A percentile compares a stretch with the other conserved stretches of the same genome.
Conservation (phyloP, 2,888 invertebrate species). For the Uloborus plumipes region DNA sequence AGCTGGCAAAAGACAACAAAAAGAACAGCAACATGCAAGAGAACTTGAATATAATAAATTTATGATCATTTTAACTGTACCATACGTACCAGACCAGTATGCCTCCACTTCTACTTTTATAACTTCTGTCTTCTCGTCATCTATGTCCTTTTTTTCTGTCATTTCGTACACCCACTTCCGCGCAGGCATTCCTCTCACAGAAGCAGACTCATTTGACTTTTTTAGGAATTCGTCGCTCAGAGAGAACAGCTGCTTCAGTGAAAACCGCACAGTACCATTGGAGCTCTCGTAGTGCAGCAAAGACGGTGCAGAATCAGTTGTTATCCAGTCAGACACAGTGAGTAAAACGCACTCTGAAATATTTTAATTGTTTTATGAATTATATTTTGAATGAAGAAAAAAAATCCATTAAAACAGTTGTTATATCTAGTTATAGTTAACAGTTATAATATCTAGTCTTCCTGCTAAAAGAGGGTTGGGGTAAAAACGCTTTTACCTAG, state of each 20-base stretch:
- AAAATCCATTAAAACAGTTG: background rate
- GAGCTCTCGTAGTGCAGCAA: slow-evolving; percentile 30
- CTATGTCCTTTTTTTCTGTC: background rate
- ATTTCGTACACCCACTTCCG: slow-evolving; percentile 38
- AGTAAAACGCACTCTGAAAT: slow-evolving; percentile 5
- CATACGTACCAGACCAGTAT: slow-evolving; percentile 46
- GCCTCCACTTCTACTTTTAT: slow-evolving; percentile 14
- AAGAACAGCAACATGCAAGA: too few relatives aligned
- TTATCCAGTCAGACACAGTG: slow-evolving; percentile 26
- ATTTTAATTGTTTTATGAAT: background rate
- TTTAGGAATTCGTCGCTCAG: slow-evolving; percentile 4
- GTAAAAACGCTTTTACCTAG: too few relatives aligned
- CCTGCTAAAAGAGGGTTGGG: too few relatives aligned
- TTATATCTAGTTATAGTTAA: too few relatives aligned
- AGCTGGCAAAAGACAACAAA: too few relatives aligned
- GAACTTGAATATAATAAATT: too few relatives aligned
- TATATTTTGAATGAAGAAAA: background rate
- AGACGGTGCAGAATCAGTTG: slow-evolving; percentile 24
- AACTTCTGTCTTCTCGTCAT: background rate
- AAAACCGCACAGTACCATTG: slow-evolving; percentile 38
- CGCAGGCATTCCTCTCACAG: slow-evolving; percentile 31
- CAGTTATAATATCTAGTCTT: too few relatives aligned
- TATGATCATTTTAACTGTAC: too few relatives aligned
- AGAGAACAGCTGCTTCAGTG: slow-evolving; percentile 35
- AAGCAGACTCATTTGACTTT: background rate